These are phyloP conservation scores for Montipora sp. DNA, from an alignment of 64 coral and sea anemone genomes.

Conservation along the genomic window DNA sequence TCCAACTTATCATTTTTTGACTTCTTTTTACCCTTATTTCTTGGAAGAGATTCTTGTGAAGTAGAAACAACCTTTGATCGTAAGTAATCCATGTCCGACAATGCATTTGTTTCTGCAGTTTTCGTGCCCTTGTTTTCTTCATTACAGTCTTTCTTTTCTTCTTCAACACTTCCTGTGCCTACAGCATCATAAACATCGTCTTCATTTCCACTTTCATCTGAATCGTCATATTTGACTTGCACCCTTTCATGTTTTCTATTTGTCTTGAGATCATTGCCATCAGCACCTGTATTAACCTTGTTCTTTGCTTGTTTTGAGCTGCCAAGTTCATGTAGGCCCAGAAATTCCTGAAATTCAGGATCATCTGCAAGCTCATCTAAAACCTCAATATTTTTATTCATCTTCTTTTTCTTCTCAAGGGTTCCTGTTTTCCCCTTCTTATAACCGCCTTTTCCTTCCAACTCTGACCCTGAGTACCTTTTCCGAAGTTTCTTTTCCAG, in stretches of 20 bases:
- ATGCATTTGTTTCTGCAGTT: slow-evolving; percentile 10
- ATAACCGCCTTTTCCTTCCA: slow-evolving; percentile 8
- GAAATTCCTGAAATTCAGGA: slow-evolving; percentile 87
- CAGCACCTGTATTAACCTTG: slow-evolving; percentile 41
- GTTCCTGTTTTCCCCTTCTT: neutral
- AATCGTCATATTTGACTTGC: slow-evolving; percentile 71
- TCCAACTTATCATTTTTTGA: neutral
- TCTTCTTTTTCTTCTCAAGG: slow-evolving; percentile 67
- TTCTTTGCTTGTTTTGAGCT: slow-evolving; percentile 65
- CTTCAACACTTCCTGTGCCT: slow-evolving; percentile 25
- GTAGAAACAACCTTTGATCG: slow-evolving; percentile 64
- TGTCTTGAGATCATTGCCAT: neutral
- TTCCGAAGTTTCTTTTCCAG: neutral
- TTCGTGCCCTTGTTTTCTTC: slow-evolving; percentile 15
- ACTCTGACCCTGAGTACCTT: neutral
- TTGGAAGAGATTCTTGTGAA: neutral
- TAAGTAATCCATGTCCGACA: slow-evolving; percentile 99
- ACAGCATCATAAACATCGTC: slow-evolving; percentile 61
- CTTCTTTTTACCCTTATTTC: neutral
- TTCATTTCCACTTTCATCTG: slow-evolving; percentile 67
- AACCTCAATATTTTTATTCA: slow-evolving; percentile 11
- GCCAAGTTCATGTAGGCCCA: slow-evolving; percentile 72
- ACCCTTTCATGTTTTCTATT: neutral
- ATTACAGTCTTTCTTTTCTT: neutral
- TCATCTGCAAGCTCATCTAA: slow-evolving; percentile 75